phyloP scores from a whole-genome alignment of 1,140 invertebrate genomes.

The Adelges cooleyi region DNA sequence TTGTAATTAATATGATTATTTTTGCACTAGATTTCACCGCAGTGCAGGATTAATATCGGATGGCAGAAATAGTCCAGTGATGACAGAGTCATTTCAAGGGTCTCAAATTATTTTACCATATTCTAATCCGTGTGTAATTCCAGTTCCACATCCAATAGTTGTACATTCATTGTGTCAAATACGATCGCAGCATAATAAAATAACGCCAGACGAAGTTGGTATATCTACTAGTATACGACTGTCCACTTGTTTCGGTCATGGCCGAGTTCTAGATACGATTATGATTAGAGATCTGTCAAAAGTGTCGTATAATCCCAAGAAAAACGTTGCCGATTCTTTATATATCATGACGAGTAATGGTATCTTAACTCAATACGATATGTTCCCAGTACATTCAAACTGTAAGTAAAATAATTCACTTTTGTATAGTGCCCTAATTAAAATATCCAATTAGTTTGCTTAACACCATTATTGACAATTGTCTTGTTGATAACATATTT shows the following conservation, averaged over 20 bases:
- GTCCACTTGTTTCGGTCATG: constrained; percentile 62
- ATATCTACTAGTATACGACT: constrained; percentile 39
- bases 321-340: constrained; percentile 62
- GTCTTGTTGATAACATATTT: too few relatives aligned
- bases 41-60: constrained; percentile 77
- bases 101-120: constrained; percentile 33
- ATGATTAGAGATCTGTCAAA: constrained; percentile 35
- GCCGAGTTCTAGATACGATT: constrained; percentile 46
- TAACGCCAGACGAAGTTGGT: constrained; percentile 7
- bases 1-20: too few relatives aligned
- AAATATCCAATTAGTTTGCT: too few relatives aligned
- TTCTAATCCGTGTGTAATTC: constrained; percentile 70
- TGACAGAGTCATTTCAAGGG: constrained; percentile 37
- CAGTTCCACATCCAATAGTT: constrained; percentile 72
- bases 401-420: constrained; percentile 41
- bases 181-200: constrained; percentile 38
- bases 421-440: too few relatives aligned
- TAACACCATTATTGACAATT: too few relatives aligned
- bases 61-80: constrained; percentile 64
- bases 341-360: constrained; percentile 84
- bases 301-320: constrained; percentile 38
- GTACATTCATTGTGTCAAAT: constrained; percentile 73
- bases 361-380: constrained; percentile 75
- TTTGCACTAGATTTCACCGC: constrained; percentile 64
- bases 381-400: constrained; percentile 65